These are phyloP conservation scores for Eudyptes chrysolophus DNA, from an alignment of 2,113 vertebrate species.

Conservation along the genomic window DNA sequence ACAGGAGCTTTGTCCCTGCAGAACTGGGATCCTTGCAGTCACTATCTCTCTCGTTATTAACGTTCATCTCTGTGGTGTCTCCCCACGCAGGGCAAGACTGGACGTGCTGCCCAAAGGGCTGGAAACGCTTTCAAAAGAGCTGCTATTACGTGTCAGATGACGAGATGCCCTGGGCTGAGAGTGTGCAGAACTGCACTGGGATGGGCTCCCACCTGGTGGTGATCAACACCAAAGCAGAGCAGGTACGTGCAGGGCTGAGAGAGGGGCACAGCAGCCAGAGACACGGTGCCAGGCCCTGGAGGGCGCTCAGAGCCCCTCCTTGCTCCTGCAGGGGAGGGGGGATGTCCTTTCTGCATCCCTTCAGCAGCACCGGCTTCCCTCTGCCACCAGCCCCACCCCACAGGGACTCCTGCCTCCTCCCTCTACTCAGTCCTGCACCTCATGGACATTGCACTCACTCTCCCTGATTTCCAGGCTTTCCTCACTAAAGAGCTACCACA, in stretches of 20 bases:
- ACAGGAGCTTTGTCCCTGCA: neutral
- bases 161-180: rapidly evolving
- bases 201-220: constrained; percentile 65
- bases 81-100: neutral
- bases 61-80: neutral
- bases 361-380: neutral
- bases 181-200: constrained; percentile 54
- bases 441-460: neutral
- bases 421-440: neutral
- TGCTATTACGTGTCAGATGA: constrained; percentile 59
- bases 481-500: neutral
- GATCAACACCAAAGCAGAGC: constrained; percentile 57
- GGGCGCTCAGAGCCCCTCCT: too few species aligned
- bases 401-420: neutral
- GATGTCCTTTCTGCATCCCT: neutral
- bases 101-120: neutral
- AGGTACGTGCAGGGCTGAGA: constrained; percentile 35
- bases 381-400: neutral
- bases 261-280: neutral
- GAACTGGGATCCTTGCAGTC: neutral
- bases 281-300: neutral
- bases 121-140: constrained; percentile 28
- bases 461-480: constrained; percentile 33
- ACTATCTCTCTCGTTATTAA: neutral
- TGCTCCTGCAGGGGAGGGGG: too few species aligned